Evolutionary conservation across 2,888 invertebrate species (phyloP), one percentile per base, ranked within the genome.

Genomic region (Lasioglossum figueresi): DNA sequence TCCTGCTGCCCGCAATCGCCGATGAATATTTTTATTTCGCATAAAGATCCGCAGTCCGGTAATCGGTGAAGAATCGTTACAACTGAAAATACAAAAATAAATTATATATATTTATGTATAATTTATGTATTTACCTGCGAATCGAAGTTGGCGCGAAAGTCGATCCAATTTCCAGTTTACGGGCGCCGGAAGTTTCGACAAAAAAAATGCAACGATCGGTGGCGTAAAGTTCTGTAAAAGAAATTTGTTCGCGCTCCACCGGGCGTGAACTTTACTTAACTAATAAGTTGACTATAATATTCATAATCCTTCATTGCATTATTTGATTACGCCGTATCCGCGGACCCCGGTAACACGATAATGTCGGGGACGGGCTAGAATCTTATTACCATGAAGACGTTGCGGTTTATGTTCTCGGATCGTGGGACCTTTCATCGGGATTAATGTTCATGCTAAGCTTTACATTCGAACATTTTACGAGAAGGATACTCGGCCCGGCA

Each of bases 391-490:
- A 34, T 31, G 59, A n/a, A 52, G 75, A 63, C 70, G 45, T 77
- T 71, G 63, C 23, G 75, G 73, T 79, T 79, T 79, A 79, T 73
- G 79, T 45, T 48, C 63, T 48, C 23, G 70, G 81, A 73, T 68
- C 68, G 77, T 10, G 68, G 48, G n/a, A 77, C 71, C 59, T 75
- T 75, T 76, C 63, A 80, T 80, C 76, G 31, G 48, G 63, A 66
- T 80, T 80, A 74, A 71, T 56, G 68, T 40, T 16, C 31, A 23
- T 12, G 73, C 34, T 40, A 81, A 74, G 74, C 70, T 78, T 63
- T 77, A 59, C 70, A 37, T 23, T 74, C 37, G 77, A 43, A 77
- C 82, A 82, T 78, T 77, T 63, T 70, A 82, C 82, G 81, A 31
- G 27, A 10, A 19, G 66, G 37, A 43, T 2, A 52, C 27, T 34